These are phyloP conservation scores for Lepus americanus DNA, from an alignment of 2,113 vertebrate genomes.

Conservation along the genomic window DNA sequence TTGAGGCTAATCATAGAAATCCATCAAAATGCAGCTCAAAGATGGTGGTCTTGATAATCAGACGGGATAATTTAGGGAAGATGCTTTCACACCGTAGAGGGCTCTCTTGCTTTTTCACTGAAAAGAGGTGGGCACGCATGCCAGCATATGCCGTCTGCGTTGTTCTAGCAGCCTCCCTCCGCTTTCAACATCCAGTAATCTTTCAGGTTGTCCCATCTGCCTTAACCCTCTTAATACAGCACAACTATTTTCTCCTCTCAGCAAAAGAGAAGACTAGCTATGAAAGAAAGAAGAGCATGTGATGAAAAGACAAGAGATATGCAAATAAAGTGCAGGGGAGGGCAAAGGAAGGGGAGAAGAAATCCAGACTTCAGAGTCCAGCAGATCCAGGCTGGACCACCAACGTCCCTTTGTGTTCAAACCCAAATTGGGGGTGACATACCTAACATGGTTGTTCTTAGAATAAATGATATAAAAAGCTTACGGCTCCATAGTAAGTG, in stretches of 20 bases:
- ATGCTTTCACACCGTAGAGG: neutral
- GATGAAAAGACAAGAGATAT: neutral
- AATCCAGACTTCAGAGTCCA: neutral
- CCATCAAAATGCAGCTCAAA: constrained; percentile 82
- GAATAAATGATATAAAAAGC: neutral
- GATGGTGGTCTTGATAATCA: constrained; percentile 51
- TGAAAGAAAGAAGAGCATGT: neutral
- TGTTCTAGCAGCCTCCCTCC: neutral
- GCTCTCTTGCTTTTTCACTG: neutral
- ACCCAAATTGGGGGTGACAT: neutral
- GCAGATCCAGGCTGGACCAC: neutral
- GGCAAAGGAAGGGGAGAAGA: neutral
- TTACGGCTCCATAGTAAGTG: neutral
- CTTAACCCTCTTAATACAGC: neutral
- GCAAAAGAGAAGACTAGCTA: constrained; percentile 22
- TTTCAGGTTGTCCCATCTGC: neutral
- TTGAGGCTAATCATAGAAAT: constrained; percentile 81
- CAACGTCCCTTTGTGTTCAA: neutral
- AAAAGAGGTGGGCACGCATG: neutral
- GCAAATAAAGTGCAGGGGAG: neutral
- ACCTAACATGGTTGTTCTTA: neutral
- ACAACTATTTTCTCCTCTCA: constrained; percentile 27
- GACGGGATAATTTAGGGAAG: constrained; percentile 6
- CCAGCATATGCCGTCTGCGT: neutral
- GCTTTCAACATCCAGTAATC: neutral